Evolutionary conservation across 30 jellyfish, hydroid and myxozoan genomes (phyloP), one percentile per base, ranked within the genome.

Genomic region (Hydractinia echinata): DNA sequence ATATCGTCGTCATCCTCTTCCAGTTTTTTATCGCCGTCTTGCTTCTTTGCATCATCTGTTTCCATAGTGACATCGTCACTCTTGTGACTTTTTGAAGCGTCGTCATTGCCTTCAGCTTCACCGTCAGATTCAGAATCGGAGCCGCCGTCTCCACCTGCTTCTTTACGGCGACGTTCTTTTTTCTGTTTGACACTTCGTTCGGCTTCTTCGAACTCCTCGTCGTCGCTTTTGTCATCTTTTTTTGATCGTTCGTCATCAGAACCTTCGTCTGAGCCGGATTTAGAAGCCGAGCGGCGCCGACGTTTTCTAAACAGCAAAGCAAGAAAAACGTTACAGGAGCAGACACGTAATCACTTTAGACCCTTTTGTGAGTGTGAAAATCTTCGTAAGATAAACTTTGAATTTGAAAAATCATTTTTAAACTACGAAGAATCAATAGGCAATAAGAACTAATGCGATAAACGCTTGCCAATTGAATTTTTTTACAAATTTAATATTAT

Each of bases 201-300:
- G 10, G 87, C 87, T 80, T 80, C 87, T 20, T 80, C 87, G 55
- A 80, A 80, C 54, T 61, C 84, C 54, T 80, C 87, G 44, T 80
- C 87, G 44, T 80, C 87, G 53, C 89, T 72, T 64, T 49, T 44
- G 0, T 81, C 74, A 15, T 81, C 87, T 15, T 54, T 52, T 16
- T 76, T 54, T 69, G 72, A 21, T 10, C 8, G 83, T 78, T 76
- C 71, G 8, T 53, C 51, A 39, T 73, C 84, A 51, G 90, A 76
- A 10, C 21, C 85, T 52, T 54, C 85, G 14, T 67, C 80, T 67
- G 84, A 62, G 18, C 85, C 68, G 0, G 76, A 50, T 6, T 58
- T 20, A 7, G 86, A 21, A 53, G 86, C 39, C 4, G 76, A 72
- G 49, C 89, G 89, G 30, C 78, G 20, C 30, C 85, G 82, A 30